These are phyloP conservation scores for Drosophila hydei DNA, from an alignment of 1,140 invertebrate genomes.

Conservation along the genomic window DNA sequence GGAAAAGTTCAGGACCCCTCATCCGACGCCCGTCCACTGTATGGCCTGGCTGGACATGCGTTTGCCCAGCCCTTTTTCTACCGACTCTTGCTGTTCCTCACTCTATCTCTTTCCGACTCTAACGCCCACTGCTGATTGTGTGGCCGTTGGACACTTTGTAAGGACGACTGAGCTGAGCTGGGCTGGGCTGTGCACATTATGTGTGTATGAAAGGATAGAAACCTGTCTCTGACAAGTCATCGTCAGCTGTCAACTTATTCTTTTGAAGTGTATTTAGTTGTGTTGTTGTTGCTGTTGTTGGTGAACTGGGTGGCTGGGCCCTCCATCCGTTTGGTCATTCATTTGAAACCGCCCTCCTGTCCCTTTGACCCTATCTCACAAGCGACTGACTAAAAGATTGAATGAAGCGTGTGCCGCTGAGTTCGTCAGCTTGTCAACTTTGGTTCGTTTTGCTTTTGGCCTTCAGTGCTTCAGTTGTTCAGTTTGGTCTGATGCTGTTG, in stretches of 20 bases:
- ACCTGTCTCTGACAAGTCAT: constrained; percentile 83
- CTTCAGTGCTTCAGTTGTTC: background rate
- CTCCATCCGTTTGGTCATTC: constrained; percentile 55
- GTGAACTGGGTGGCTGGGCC: constrained; percentile 22
- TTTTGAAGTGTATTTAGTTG: constrained; percentile 83
- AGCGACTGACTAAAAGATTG: constrained; percentile 70
- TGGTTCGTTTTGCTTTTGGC: constrained; percentile 37
- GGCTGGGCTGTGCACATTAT: constrained; percentile 52
- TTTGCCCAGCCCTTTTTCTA: constrained; percentile 20
- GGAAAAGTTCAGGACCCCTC: constrained; percentile 58
- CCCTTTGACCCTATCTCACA: constrained; percentile 5
- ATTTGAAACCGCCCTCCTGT: constrained; percentile 2
- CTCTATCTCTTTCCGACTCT: constrained; percentile 6
- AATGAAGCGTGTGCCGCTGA: constrained; percentile 59
- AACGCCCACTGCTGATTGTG: constrained; percentile 38
- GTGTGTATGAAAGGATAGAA: constrained; percentile 78
- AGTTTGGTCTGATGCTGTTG: constrained; percentile 68
- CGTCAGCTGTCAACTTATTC: constrained; percentile 83
- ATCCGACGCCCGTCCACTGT: constrained; percentile 58
- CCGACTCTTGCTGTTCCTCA: background rate
- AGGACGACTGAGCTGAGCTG: constrained; percentile 20
- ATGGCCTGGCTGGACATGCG: constrained; percentile 53
- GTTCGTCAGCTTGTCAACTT: constrained; percentile 59
- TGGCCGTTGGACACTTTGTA: constrained; percentile 37
- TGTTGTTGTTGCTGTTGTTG: constrained; percentile 45